Conservation (phyloP, 2,888 invertebrate species). For the Mystacides longicornis region DNA sequence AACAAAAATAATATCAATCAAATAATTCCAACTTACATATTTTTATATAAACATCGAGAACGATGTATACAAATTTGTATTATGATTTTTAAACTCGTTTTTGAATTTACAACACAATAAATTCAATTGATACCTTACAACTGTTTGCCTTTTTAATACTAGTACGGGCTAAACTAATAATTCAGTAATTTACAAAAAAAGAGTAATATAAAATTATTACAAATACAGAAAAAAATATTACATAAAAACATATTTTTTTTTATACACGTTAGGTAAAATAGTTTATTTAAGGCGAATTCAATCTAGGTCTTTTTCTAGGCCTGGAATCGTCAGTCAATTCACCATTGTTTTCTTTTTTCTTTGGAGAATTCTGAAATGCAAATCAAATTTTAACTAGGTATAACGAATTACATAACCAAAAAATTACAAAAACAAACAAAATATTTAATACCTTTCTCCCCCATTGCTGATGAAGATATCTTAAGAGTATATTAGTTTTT, state of each 20-base stretch:
- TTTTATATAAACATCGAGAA: too few species aligned
- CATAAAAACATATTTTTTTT: slow-evolving; percentile 10
- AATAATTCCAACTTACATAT: too few species aligned
- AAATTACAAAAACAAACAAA: neutral
- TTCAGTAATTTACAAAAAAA: neutral
- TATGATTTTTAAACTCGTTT: too few species aligned
- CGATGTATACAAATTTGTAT: too few species aligned
- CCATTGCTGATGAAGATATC: slow-evolving; percentile 94
- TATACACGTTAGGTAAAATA: neutral
- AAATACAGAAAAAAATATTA: slow-evolving; percentile 14
- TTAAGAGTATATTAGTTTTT: slow-evolving; percentile 86
- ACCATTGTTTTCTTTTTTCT: slow-evolving; percentile 52
- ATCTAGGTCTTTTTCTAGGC: slow-evolving; percentile 54
- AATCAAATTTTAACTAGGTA: slow-evolving; percentile 5
- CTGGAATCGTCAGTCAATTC: slow-evolving; percentile 46
- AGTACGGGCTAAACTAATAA: neutral
- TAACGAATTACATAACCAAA: neutral
- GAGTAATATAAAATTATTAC: slow-evolving; percentile 11
- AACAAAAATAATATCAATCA: too few species aligned
- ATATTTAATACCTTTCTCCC: slow-evolving; percentile 74
- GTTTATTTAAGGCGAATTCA: slow-evolving; percentile 35
- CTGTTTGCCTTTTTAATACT: neutral
- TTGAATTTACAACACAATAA: too few species aligned
- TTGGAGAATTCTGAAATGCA: slow-evolving; percentile 49
- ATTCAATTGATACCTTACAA: neutral